Base-by-base conservation (phyloP, 2,113 vertebrate species). In the Isichthys henryi region DNA sequence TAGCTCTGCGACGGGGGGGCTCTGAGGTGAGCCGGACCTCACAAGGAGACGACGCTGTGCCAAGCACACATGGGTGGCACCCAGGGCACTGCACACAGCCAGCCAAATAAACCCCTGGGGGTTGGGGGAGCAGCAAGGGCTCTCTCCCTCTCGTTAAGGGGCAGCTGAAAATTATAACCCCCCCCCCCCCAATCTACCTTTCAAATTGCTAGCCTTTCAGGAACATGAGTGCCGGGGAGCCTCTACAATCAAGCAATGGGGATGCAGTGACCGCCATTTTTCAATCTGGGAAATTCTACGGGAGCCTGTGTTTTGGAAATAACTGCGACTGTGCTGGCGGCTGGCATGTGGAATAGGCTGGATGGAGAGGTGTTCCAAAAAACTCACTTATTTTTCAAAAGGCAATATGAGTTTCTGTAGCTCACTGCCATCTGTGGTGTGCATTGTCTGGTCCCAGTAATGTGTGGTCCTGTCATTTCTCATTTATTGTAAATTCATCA, bases 11-110 rank as follows among this genome's bases (percentile, higher is more conserved):
- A 77, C 17, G 31, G 82, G 8, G 11, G 53, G 45, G 39, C 52
- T 45, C 39, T 62, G 53, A 85, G 46, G 80, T 86, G 80, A 89
- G 62, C 27, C 19, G 19, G 66, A 89, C 49, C 88, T 50, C 88
- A 82, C 87, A 88, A 39, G 46, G 74, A 89, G 88, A 89, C 50
- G 1, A 19, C 23, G 27, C 53, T 6, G 31, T 89, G 50, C 58
- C 89, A 89, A 80, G n/a, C 89, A 2, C 53, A 70, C 46, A 21
- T 52, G 58, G 89, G 56, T 90, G 85, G 89, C 62, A 85, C 82
- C 39, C 88, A 27, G 43, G 74, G 11, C 49, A 2, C 80, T 15
- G 31, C 1, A 9, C 58, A 13, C 84, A 43, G 66, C 35, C 62
- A 21, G 62, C 83, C 86, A 87, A 90, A 90, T 87, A 90, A 87